Percentiles rank a stretch among this genome's conserved stretches.
Conservation (phyloP, 2,888 invertebrate genomes). For the Eretmocerus hayati region DNA sequence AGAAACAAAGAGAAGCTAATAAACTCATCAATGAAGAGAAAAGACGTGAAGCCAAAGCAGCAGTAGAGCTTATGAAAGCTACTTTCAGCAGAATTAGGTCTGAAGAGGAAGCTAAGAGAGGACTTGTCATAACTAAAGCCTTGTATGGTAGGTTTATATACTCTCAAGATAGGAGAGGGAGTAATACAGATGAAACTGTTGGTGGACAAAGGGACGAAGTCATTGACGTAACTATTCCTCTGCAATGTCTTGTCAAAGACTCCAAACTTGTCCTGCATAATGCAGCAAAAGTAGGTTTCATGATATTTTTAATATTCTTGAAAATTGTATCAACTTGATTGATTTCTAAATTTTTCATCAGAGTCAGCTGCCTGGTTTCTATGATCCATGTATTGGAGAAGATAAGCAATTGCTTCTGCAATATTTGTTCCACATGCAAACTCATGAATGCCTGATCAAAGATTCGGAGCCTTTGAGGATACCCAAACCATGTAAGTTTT, state of each 20-base stretch:
- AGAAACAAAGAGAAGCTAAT: conserved; percentile 75
- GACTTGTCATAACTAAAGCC: conserved; percentile 80
- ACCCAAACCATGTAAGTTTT: conserved; percentile 59
- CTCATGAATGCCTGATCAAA: conserved; percentile 70
- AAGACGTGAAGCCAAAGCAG: conserved; percentile 76
- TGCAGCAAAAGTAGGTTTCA: conserved; percentile 67
- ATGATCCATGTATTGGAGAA: conserved; percentile 90
- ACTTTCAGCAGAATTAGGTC: conserved; percentile 76
- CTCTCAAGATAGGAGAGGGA: conserved; percentile 29
- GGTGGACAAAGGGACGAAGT: conserved; percentile 50
- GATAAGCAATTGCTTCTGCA: conserved; percentile 80
- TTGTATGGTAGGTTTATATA: conserved; percentile 65
- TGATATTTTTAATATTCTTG: not conserved
- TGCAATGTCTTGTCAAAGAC: conserved; percentile 90
- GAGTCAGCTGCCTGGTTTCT: conserved; percentile 94
- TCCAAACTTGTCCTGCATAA: conserved; percentile 80
- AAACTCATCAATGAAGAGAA: conserved; percentile 70
- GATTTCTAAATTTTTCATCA: conserved; percentile 48
- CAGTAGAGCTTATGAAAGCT: conserved; percentile 84
- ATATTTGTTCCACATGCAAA: conserved; percentile 74
- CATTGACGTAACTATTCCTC: conserved; percentile 88
- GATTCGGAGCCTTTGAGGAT: conserved; percentile 76
- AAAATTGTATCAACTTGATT: not conserved
- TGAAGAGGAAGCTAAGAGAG: conserved; percentile 75
- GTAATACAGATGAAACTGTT: conserved; percentile 33